A percentile compares a stretch with the other conserved stretches of the same genome.
Evolutionary conservation across 2,113 vertebrate species (phyloP).

Genomic region (Mesocricetus auratus): DNA sequence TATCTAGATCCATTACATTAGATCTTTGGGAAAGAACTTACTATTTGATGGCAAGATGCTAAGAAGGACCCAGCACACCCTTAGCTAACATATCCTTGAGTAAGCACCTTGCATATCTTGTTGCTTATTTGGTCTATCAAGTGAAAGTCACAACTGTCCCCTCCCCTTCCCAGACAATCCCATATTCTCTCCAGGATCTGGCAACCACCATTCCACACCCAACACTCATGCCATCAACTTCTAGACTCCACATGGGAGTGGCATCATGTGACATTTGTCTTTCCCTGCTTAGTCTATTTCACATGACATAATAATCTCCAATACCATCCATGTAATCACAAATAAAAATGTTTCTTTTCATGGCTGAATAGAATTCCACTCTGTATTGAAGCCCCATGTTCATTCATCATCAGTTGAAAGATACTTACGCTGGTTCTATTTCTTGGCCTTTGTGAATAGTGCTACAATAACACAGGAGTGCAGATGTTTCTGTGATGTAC

Average conservation of each 20-base stretch:
- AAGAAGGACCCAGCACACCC: too few relatives aligned
- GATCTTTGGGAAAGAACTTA: too few relatives aligned
- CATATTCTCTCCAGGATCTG: background rate
- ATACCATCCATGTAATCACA: background rate
- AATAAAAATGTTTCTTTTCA: background rate
- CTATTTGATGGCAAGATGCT: too few relatives aligned
- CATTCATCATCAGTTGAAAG: too few relatives aligned
- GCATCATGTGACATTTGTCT: background rate
- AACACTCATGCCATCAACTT: background rate
- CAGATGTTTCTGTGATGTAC: background rate
- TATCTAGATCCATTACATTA: too few relatives aligned
- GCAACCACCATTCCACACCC: background rate
- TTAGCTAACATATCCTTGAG: too few relatives aligned
- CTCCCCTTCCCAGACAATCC: too few relatives aligned
- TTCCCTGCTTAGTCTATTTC: background rate
- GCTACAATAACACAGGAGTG: background rate
- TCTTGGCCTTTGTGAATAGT: background rate
- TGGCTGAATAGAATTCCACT: background rate
- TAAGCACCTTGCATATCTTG: too few relatives aligned
- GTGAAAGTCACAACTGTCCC: too few relatives aligned
- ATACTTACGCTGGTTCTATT: background rate
- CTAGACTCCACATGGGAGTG: background rate
- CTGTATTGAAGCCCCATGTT: background rate
- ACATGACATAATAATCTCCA: background rate
- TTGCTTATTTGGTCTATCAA: too few relatives aligned